Evolutionary conservation across 1,140 invertebrate genomes (phyloP), one percentile per base, ranked within the genome.

Genomic region (Polypedilum pembai): DNA sequence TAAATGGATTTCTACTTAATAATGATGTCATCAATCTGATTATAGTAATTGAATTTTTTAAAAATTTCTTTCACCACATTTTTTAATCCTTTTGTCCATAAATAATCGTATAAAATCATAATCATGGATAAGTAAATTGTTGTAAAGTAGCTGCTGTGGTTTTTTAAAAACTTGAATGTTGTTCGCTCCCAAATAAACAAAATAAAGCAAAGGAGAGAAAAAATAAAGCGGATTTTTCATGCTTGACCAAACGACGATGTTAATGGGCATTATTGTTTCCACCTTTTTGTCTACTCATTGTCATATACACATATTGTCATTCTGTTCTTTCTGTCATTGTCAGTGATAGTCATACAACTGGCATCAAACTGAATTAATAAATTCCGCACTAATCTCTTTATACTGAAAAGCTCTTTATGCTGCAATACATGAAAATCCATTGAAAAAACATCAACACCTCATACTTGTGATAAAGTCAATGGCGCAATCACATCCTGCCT

Each of bases 311-410:
- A 33, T 33, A 33, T 33, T 33, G 24, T 33, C 24, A 33, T 33
- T 33, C 5, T 33, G 24, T 33, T 33, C 24, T 33, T 33, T 33
- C 24, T 33, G 24, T 33, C 5, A 33, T 33, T 33, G 24, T 1
- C 24, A 33, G 24, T 33, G 24, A 33, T 33, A 33, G 10, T 56
- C 45, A 56, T 8, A 56, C 7, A 69, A 69, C 15, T 8, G n/a
- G 20, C 65, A 69, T 56, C 45, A 69, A 69, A 21, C 65, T 21
- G 17, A 69, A 69, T 69, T 69, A 69, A 69, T 69, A 69, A 69
- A 69, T 69, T 8, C 24, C 24, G 5, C 65, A 69, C 65, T 20
- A 69, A 69, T 69, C 65, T 69, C 20, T 69, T 69, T 69, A 69
- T 69, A 18, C 65, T 69, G 17, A 69, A 69, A 69, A 69, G 65